A percentile compares a stretch with the other conserved stretches of the same genome.
Evolutionary conservation across 1,140 invertebrate genomes (phyloP).

Genomic region (Hylyphantes graminicola): DNA sequence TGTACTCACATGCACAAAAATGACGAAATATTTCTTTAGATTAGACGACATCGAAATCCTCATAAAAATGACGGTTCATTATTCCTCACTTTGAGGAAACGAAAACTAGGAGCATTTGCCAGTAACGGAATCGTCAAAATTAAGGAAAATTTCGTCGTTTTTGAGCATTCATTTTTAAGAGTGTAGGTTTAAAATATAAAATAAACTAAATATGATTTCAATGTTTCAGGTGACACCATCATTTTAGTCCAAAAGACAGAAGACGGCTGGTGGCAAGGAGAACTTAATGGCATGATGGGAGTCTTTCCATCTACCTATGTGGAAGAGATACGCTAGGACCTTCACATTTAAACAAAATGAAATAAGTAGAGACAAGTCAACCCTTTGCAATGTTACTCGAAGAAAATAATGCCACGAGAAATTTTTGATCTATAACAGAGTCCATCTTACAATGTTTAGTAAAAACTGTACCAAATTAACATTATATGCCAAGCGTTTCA

Average conservation of each 20-base stretch:
- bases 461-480: constrained; percentile 1
- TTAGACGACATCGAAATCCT: no score
- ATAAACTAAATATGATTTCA: neutral
- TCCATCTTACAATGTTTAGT: no score
- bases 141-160: no score
- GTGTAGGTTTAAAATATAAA: neutral
- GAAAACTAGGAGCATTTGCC: no score
- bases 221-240: constrained; percentile 80
- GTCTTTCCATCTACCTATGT: constrained; percentile 99
- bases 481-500: neutral
- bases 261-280: constrained; percentile 99
- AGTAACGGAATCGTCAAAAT: no score
- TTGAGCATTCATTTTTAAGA: no score
- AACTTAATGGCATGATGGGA: constrained; percentile 82
- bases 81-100: no score
- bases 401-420: neutral
- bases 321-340: constrained; percentile 65
- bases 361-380: neutral
- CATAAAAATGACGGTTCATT: no score
- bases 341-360: no score
- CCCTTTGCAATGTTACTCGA: neutral
- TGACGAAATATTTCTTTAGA: no score
- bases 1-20: no score
- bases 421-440: neutral
- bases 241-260: constrained; percentile 97